Conservation (phyloP, 2,797 vertebrate species). For the Mormyrus proboscirostris region DNA sequence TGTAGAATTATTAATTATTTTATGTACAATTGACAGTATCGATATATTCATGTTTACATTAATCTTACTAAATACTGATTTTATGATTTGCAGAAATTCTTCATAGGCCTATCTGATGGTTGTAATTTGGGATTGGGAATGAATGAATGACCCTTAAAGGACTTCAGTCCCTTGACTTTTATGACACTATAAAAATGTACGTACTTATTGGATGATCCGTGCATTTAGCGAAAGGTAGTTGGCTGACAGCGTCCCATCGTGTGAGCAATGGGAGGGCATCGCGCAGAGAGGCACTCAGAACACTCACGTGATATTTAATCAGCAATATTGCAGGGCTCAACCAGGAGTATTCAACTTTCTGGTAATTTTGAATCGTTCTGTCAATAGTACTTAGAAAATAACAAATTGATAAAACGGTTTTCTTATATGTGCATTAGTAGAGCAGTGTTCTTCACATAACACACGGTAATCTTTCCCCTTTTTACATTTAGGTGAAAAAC, state of each 20-base stretch:
- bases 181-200: neutral
- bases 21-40: neutral
- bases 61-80: neutral
- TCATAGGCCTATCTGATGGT: neutral
- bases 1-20: neutral
- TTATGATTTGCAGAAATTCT: neutral
- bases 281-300: neutral
- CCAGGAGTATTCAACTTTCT: neutral
- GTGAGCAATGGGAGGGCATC: neutral
- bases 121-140: neutral
- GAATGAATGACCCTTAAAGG: neutral
- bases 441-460: neutral
- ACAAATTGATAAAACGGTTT: neutral
- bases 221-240: neutral
- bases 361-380: neutral
- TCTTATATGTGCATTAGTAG: neutral
- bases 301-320: neutral
- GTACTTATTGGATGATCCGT: neutral
- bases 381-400: neutral
- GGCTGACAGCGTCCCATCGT: neutral
- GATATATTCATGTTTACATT: neutral
- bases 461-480: constrained; percentile 25
- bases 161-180: neutral
- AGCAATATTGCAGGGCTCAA: neutral
- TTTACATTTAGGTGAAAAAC: constrained; percentile 68